These are phyloP conservation scores for Akabosia matsudoensis DNA, from an alignment of 1,140 invertebrate species.

Conservation along the genomic window DNA sequence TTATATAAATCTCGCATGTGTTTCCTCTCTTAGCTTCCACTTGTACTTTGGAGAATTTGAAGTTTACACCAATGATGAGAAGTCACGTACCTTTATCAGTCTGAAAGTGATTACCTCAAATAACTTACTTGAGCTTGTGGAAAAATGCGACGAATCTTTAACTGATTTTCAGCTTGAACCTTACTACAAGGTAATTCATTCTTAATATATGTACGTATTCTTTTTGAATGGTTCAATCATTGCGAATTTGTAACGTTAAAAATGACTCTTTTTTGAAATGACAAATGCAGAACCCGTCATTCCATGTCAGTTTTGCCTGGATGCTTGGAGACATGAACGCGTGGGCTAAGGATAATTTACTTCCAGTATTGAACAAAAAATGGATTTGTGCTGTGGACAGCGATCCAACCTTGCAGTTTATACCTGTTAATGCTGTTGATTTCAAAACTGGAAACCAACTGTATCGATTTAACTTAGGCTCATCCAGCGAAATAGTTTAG, in stretches of 20 bases:
- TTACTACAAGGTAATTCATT: constrained; percentile 65
- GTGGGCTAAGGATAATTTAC: neutral
- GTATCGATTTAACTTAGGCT: neutral
- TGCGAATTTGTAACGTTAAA: too few species aligned
- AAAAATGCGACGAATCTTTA: constrained; percentile 60
- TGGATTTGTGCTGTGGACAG: neutral
- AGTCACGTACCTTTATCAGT: constrained; percentile 69
- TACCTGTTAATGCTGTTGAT: neutral
- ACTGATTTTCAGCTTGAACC: constrained; percentile 63
- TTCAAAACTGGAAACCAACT: constrained; percentile 20
- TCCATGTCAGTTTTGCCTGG: constrained; percentile 30
- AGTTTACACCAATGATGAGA: constrained; percentile 70
- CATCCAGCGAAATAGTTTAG: neutral
- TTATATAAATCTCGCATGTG: constrained; percentile 14
- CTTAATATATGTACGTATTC: too few species aligned
- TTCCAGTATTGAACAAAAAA: constrained; percentile 1
- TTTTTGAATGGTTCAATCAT: too few species aligned
- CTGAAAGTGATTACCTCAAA: constrained; percentile 58
- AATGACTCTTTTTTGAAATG: too few species aligned
- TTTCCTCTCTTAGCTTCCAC: constrained; percentile 56
- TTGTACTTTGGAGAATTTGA: constrained; percentile 59
- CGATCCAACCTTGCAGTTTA: neutral
- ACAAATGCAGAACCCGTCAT: constrained; percentile 28
- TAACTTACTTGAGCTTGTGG: constrained; percentile 56
- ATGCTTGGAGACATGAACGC: constrained; percentile 3